These are phyloP conservation scores for Apodemia mormo DNA, from an alignment of 2,888 invertebrate species.

Conservation along the genomic window DNA sequence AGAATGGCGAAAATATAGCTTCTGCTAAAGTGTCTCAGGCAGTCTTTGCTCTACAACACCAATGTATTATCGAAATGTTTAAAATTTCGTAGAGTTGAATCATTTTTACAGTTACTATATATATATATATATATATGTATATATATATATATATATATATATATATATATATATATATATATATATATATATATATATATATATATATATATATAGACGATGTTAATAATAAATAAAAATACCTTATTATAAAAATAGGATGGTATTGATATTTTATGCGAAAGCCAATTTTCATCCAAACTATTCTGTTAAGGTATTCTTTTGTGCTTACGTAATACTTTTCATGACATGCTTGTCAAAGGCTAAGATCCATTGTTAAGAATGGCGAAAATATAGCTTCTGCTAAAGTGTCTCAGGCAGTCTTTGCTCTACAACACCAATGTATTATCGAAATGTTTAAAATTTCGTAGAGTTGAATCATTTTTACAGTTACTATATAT, in stretches of 20 bases:
- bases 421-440: background rate
- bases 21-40: slow-evolving; percentile 6
- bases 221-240: slow-evolving; percentile 2
- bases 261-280: background rate
- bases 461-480: no score
- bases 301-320: slow-evolving; percentile 3
- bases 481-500: no score
- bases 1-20: slow-evolving; percentile 5
- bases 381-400: slow-evolving; percentile 9
- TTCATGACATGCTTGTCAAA: slow-evolving; percentile 7
- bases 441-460: no score
- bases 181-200: no score
- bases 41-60: background rate
- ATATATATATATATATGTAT: no score
- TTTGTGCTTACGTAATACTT: slow-evolving; percentile 4
- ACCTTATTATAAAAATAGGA: slow-evolving; percentile 1
- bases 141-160: no score
- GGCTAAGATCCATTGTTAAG: slow-evolving; percentile 8
- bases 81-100: no score
- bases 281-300: background rate
- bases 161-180: no score
- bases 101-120: no score
- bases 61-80: no score
- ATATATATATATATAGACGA: no score
- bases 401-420: slow-evolving; percentile 6